Evolutionary conservation across 2,113 vertebrate species (phyloP).

Genomic region (Aptenodytes forsteri): DNA sequence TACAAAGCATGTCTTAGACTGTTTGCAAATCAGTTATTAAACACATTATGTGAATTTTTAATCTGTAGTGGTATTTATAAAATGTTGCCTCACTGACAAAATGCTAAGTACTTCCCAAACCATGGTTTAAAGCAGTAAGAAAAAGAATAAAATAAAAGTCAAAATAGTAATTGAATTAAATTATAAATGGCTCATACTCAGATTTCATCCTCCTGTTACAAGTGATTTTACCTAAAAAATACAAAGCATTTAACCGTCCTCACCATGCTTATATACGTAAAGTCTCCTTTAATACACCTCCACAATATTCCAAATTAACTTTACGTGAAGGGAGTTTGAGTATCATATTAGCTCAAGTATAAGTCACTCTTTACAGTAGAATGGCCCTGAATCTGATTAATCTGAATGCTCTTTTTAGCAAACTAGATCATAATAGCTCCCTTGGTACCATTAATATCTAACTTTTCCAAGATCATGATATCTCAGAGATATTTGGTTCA

Average conservation of each 20-base stretch:
- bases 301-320: neutral
- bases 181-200: neutral
- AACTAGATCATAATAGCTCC: conserved; percentile 56
- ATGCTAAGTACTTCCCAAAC: neutral
- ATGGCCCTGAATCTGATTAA: conserved; percentile 49
- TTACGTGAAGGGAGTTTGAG: neutral
- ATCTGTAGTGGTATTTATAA: neutral
- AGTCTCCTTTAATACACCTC: neutral
- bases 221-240: neutral
- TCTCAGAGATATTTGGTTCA: conserved; percentile 42
- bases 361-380: conserved; percentile 25
- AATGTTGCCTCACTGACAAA: neutral
- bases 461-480: conserved; percentile 36
- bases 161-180: neutral
- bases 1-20: conserved; percentile 21
- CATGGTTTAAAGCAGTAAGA: neutral
- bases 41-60: conserved; percentile 10
- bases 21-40: conserved; percentile 51
- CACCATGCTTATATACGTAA: neutral
- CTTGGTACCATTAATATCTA: conserved; percentile 43
- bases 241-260: neutral
- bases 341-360: conserved; percentile 15
- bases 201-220: neutral
- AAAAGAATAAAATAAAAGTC: neutral
- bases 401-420: conserved; percentile 49